phyloP scores from a whole-genome alignment of 1,140 invertebrate species.

The Drosophila navojoa region DNA sequence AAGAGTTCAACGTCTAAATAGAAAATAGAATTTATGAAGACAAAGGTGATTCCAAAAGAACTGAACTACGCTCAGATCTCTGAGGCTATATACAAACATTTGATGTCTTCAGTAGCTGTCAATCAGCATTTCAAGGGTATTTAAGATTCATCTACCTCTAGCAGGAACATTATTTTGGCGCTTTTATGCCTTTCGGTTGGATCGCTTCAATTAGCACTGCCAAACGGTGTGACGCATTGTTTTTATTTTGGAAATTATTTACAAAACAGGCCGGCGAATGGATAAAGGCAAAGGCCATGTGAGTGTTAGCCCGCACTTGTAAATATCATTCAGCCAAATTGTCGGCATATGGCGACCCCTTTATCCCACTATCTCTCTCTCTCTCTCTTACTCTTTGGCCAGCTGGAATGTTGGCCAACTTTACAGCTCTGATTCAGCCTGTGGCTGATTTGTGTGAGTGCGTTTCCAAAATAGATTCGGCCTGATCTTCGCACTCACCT shows the following conservation, averaged over 20 bases:
- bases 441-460: neutral
- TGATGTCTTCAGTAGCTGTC: too few species aligned
- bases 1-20: too few species aligned
- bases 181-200: constrained; percentile 40
- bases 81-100: too few species aligned
- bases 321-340: constrained; percentile 58
- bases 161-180: neutral
- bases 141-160: neutral
- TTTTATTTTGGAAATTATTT: constrained; percentile 73
- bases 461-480: constrained; percentile 30
- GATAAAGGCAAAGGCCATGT: constrained; percentile 39
- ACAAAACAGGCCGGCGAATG: constrained; percentile 24
- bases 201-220: constrained; percentile 65
- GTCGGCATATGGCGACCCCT: constrained; percentile 49
- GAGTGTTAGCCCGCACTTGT: constrained; percentile 49
- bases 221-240: constrained; percentile 67
- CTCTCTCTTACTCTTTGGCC: neutral
- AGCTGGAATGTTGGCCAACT: constrained; percentile 43
- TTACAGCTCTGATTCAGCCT: constrained; percentile 45
- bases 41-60: too few species aligned
- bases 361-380: neutral
- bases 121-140: constrained; percentile 24
- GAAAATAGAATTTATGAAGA: too few species aligned
- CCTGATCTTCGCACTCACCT: constrained; percentile 41
- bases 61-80: too few species aligned